Evolutionary conservation across 2,888 invertebrate genomes (phyloP), one percentile per base, ranked within the genome.

Genomic region (Eugnorisma glareosa): DNA sequence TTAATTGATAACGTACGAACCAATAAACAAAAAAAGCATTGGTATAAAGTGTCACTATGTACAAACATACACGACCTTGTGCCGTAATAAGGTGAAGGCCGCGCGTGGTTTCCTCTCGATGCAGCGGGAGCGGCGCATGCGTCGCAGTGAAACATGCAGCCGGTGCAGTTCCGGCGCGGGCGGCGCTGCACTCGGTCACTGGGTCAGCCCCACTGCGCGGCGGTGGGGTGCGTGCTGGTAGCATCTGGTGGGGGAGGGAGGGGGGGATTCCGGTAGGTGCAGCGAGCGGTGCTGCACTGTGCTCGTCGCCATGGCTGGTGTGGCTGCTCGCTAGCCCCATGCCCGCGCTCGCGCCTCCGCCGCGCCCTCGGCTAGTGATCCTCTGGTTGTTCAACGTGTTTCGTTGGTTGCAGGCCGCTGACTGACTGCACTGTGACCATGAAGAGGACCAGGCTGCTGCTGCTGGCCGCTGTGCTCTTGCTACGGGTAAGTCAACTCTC

Each of bases 381-480:
- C 90, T 90, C 91, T 82, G 78, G 78, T 79, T 79, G 77, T 82
- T 93, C 92, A 95, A 92, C 93, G 94, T 93, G 93, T 95, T 92
- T 89, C 93, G 89, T 96, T 96, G 94, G 93, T 97, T 96, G 91
- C 96, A 96, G 96, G 95, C 92, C 90, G 93, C 92, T 91, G 93
- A 92, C 90, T 93, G 93, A 93, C 92, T 92, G 94, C 93, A 94
- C 93, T 93, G 94, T 92, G 93, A 96, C 93, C 92, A 97, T 97
- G 97, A 97, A 94, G 96, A 95, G 96, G 94, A 96, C 94, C 93
- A 96, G 96, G 90, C 88, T 97, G 88, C 90, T 97, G 93, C 93
- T 96, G 92, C 93, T 94, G 90, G 89, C 96, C 88, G 96, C 94
- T 89, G 93, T 95, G 94, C 94, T 97, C 93, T 95, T 96, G 70